Conservation (phyloP, 2,113 vertebrate species). For the Neotragus moschatus region DNA sequence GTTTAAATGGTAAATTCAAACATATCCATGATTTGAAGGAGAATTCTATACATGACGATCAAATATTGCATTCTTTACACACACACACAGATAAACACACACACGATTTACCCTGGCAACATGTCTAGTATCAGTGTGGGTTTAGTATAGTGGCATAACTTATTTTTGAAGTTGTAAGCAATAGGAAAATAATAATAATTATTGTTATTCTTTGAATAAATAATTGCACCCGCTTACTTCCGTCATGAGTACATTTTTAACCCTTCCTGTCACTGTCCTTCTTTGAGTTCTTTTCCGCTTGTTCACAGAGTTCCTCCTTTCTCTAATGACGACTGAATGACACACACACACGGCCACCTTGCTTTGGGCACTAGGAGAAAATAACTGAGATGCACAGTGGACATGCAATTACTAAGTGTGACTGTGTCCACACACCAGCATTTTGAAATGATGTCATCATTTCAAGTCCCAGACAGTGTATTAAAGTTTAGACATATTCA, state of each 20-base stretch:
- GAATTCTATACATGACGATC: background rate
- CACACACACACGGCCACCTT: fast-evolving
- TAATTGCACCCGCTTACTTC: background rate
- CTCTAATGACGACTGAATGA: background rate
- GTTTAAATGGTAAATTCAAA: background rate
- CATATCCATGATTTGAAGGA: background rate
- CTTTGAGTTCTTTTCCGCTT: background rate
- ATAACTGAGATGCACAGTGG: background rate
- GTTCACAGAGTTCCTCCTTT: background rate
- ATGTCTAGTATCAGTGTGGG: background rate
- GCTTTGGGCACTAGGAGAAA: background rate
- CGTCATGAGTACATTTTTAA: background rate
- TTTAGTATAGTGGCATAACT: background rate
- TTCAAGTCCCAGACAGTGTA: background rate
- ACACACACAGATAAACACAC: background rate
- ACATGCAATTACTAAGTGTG: background rate
- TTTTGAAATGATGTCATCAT: background rate
- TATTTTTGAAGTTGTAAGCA: background rate
- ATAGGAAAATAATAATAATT: background rate
- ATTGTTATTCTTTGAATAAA: background rate
- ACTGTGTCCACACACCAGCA: background rate
- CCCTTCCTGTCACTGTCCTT: background rate
- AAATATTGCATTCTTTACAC: background rate
- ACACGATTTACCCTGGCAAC: background rate
- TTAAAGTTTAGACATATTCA: background rate